These are phyloP conservation scores for Empidonax traillii DNA, from an alignment of 2,113 vertebrate species.

Conservation along the genomic window DNA sequence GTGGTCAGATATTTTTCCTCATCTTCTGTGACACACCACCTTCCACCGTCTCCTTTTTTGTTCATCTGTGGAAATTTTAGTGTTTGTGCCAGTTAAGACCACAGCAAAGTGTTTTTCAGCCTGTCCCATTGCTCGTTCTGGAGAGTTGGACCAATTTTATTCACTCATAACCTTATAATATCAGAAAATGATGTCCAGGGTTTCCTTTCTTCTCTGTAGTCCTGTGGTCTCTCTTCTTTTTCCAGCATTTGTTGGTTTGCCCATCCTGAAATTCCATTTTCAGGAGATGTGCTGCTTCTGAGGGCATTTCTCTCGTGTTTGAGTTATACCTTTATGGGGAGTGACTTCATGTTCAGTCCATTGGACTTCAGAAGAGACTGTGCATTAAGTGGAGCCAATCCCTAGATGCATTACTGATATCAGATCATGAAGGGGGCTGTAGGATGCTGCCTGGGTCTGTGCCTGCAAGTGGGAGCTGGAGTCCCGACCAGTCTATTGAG, in stretches of 20 bases:
- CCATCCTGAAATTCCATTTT: background rate
- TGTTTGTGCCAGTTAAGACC: background rate
- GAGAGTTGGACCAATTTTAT: background rate
- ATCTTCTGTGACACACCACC: background rate
- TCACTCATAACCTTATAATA: background rate
- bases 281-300: background rate
- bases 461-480: background rate
- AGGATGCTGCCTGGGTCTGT: background rate
- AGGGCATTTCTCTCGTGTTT: background rate
- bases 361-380: background rate
- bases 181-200: background rate
- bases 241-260: background rate
- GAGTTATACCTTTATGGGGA: background rate
- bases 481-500: accelerated
- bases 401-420: background rate
- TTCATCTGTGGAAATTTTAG: background rate
- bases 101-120: background rate
- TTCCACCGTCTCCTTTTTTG: background rate
- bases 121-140: background rate
- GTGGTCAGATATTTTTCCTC: background rate
- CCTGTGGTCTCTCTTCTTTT: background rate
- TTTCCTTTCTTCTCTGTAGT: background rate
- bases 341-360: background rate
- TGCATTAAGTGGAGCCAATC: background rate
- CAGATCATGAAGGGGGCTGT: background rate